Evolutionary conservation across 2,113 vertebrate species (phyloP).

Genomic region (Equus quagga): DNA sequence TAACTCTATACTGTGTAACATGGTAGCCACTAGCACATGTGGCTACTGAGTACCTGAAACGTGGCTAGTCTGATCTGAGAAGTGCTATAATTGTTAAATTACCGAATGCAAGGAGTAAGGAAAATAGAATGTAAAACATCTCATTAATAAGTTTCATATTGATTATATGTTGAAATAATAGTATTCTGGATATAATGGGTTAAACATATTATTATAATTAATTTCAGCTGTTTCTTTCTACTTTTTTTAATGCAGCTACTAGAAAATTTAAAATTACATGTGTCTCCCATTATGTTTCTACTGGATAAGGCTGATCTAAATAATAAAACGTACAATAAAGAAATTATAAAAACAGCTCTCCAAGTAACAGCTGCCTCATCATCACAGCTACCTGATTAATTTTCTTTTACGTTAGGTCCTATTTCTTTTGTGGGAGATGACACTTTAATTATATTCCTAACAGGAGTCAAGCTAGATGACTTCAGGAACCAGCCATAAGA

Average conservation of each 20-base stretch:
- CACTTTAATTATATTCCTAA: constrained; percentile 48
- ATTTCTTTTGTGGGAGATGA: constrained; percentile 22
- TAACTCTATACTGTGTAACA: background rate
- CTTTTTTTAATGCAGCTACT: background rate
- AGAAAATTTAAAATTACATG: background rate
- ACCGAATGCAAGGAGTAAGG: background rate
- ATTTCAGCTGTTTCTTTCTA: background rate
- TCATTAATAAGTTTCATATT: constrained; percentile 22
- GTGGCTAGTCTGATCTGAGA: background rate
- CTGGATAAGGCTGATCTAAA: background rate
- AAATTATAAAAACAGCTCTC: background rate
- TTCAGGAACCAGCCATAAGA: constrained; percentile 36
- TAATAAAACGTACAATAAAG: constrained; percentile 3
- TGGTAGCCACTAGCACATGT: background rate
- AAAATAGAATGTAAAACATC: background rate
- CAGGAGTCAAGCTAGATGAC: constrained; percentile 29
- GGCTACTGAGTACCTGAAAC: background rate
- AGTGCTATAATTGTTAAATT: background rate
- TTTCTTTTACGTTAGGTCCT: background rate
- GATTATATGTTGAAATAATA: background rate
- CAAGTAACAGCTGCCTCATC: background rate
- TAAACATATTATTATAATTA: constrained; percentile 39
- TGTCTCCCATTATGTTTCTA: background rate
- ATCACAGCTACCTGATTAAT: background rate
- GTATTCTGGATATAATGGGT: background rate